Evolutionary conservation across 2,113 vertebrate species (phyloP), one percentile per base, ranked within the genome.

Genomic region (Ameiurus melas): DNA sequence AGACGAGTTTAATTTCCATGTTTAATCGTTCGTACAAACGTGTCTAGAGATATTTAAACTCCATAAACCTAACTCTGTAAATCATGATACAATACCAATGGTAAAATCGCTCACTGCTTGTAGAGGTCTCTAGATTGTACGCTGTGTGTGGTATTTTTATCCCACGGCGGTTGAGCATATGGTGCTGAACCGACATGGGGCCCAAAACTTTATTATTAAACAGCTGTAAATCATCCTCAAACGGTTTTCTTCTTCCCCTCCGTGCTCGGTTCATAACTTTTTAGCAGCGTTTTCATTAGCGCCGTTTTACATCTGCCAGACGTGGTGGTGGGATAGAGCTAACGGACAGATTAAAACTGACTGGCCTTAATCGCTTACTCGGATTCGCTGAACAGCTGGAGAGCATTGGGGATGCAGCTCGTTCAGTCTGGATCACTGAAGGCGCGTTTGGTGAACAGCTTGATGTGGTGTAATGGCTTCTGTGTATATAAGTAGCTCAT

Each of bases 331-430:
- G 82, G 89, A 71, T 47, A 51, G n/a, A 87, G 78, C 68, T 75
- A 73, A 27, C 43, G 30, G 81, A 85, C 90, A 33, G 81, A 87
- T 87, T 89, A 79, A 70, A 51, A 47, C 53, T 14, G 53, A 71
- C 58, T 88, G 87, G 87, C 85, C 87, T 86, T 90, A 90, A 87
- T 89, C 82, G 84, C 78, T 51, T 88, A 55, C 88, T 89, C 82
- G 17, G 84, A 51, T 66, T 86, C 36, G 30, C 78, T 68, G 66
- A 75, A 85, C 57, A 73, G 36, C 73, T 78, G 75, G 55, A 78
- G 43, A 78, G 43, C 83, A 64, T 58, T 58, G 7, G 39, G 83
- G 83, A 85, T 77, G 68, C 25, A 57, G 53, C 27, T 36, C 19
- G 47, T 19, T 70, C 71, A 33, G 27, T 85, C 19, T 51, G 66